phyloP scores from a whole-genome alignment of 2,888 invertebrate genomes.

The Dendrolimus houi region DNA sequence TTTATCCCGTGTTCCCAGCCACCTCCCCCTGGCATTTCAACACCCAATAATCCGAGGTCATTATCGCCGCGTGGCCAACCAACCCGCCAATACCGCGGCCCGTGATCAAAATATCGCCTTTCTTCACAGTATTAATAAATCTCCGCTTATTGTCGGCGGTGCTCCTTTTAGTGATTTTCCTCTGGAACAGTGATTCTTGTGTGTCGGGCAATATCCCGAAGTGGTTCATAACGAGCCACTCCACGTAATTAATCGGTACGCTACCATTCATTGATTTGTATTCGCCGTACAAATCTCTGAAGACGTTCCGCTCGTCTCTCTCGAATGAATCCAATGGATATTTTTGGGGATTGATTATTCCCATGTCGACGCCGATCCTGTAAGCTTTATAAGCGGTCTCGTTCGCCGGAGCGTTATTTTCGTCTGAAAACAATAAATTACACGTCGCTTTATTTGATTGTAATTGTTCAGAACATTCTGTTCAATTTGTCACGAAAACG shows the following conservation, averaged over 20 bases:
- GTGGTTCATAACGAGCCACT: slow-evolving; percentile 52
- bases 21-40: slow-evolving; percentile 39
- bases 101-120: slow-evolving; percentile 40
- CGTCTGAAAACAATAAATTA: slow-evolving; percentile 29
- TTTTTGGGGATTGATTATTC: slow-evolving; percentile 51
- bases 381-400: slow-evolving; percentile 28
- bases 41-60: slow-evolving; percentile 41
- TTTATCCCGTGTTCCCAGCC: slow-evolving; percentile 30
- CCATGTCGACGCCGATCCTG: slow-evolving; percentile 35
- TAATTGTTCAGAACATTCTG: slow-evolving; percentile 8
- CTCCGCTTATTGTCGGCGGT: slow-evolving; percentile 36
- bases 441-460: slow-evolving; percentile 15
- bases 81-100: slow-evolving; percentile 30
- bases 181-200: slow-evolving; percentile 38
- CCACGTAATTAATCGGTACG: slow-evolving; percentile 37
- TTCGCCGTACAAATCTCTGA: slow-evolving; percentile 35
- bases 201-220: slow-evolving; percentile 44
- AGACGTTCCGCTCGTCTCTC: slow-evolving; percentile 39
- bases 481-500: slow-evolving; percentile 16
- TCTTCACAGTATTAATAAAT: slow-evolving; percentile 38
- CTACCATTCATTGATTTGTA: slow-evolving; percentile 29
- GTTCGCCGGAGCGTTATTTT: slow-evolving; percentile 20
- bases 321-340: slow-evolving; percentile 40
- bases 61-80: slow-evolving; percentile 43
- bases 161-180: slow-evolving; percentile 39